phyloP scores from a whole-genome alignment of 2,797 vertebrate species.

The Emys orbicularis region DNA sequence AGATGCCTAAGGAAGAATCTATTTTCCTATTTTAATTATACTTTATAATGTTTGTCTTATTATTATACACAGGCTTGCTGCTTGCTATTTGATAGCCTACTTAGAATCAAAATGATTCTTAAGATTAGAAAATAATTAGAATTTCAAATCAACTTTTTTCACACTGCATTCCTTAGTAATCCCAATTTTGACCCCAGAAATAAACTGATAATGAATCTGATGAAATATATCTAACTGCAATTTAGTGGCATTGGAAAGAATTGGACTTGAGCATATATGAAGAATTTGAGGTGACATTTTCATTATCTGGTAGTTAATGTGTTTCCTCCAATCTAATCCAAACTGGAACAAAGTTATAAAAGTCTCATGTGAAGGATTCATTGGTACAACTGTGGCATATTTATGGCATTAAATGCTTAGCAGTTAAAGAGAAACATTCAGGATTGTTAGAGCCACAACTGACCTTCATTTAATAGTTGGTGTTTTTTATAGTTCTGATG shows the following conservation, averaged over 20 bases:
- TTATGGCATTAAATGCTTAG: not conserved
- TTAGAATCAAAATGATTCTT: conserved; percentile 33
- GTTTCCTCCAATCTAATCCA: conserved; percentile 11
- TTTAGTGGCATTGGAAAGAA: not conserved
- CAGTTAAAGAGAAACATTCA: not conserved
- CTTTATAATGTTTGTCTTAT: not conserved
- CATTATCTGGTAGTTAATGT: conserved; percentile 33
- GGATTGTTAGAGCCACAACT: accelerated
- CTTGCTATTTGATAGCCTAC: conserved; percentile 16
- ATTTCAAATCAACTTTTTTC: conserved; percentile 46
- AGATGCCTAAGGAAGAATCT: not conserved
- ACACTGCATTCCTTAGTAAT: conserved; percentile 7
- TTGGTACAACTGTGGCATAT: not conserved
- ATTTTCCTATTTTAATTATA: not conserved
- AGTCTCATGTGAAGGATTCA: not conserved
- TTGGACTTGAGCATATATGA: not conserved
- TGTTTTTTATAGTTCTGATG: not conserved
- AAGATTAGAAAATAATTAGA: conserved; percentile 41
- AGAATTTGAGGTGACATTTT: conserved; percentile 42
- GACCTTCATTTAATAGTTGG: accelerated
- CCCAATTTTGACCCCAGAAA: conserved; percentile 38
- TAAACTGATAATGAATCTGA: conserved; percentile 40
- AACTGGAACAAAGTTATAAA: not conserved
- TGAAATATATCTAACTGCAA: not conserved
- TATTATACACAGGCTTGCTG: not conserved